Evolutionary conservation across 2,113 vertebrate species (phyloP).

Genomic region (Apodemus speciosus): DNA sequence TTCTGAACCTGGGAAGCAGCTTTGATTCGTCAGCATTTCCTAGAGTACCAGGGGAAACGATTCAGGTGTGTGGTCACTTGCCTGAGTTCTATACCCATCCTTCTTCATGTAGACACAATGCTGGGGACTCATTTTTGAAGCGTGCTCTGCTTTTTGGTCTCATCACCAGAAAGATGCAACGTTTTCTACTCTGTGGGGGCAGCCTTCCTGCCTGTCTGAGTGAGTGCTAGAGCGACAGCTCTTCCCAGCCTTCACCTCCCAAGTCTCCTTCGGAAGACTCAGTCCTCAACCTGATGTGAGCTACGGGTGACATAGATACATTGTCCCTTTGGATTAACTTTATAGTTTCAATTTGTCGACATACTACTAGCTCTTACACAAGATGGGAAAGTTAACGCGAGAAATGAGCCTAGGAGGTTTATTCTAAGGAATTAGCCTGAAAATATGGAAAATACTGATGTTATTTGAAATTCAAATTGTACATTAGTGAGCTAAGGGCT

Average conservation of each 20-base stretch:
- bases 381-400: constrained; percentile 15
- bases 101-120: neutral
- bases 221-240: neutral
- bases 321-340: constrained; percentile 14
- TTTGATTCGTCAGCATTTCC: constrained; percentile 29
- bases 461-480: constrained; percentile 16
- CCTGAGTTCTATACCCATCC: neutral
- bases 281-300: neutral
- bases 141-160: neutral
- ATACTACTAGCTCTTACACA: neutral
- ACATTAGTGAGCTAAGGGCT: neutral
- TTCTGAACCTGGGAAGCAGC: constrained; percentile 8
- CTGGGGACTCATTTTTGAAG: neutral
- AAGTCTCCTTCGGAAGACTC: neutral
- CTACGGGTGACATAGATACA: neutral
- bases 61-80: neutral
- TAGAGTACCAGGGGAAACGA: neutral
- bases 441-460: neutral
- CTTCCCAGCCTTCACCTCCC: neutral
- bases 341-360: neutral
- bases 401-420: neutral
- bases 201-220: fast-evolving
- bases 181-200: neutral
- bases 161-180: neutral
- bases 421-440: neutral